Percentiles rank a stretch among this genome's conserved stretches.
These are phyloP conservation scores for Caenorhabditis plicata DNA, from an alignment of 2,888 invertebrate species.

Conservation along the genomic window DNA sequence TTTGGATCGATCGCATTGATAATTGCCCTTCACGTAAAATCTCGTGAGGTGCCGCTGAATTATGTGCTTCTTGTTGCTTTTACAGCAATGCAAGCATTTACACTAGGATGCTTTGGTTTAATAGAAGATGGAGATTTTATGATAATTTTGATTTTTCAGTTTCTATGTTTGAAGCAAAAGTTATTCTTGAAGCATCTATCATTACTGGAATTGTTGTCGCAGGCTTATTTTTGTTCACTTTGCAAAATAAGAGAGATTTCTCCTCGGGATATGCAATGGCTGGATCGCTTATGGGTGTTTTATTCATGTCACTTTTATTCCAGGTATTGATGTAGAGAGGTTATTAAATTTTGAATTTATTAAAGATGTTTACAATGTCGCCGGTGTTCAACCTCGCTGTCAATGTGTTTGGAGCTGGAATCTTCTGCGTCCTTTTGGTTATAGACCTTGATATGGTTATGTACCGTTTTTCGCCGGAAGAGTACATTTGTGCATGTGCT, in stretches of 20 bases:
- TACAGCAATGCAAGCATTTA: slow-evolving; percentile 80
- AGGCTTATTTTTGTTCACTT: slow-evolving; percentile 79
- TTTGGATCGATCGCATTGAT: slow-evolving; percentile 73
- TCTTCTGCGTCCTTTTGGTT: slow-evolving; percentile 81
- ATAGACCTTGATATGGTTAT: slow-evolving; percentile 78
- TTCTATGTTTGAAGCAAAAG: slow-evolving; percentile 77
- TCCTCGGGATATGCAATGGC: slow-evolving; percentile 73
- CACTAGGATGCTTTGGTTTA: slow-evolving; percentile 75
- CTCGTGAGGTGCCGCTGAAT: slow-evolving; percentile 79
- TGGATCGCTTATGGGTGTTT: slow-evolving; percentile 68
- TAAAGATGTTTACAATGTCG: slow-evolving; percentile 77
- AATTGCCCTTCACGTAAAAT: slow-evolving; percentile 76
- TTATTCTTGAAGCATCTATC: slow-evolving; percentile 79
- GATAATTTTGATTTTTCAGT: slow-evolving; percentile 70
- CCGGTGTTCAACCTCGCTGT: slow-evolving; percentile 75
- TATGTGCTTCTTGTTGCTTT: slow-evolving; percentile 77
- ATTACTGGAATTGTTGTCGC: slow-evolving; percentile 72
- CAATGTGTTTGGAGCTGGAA: slow-evolving; percentile 74
- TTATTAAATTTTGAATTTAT: background rate
- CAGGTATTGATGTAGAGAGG: slow-evolving; percentile 65
- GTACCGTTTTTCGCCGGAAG: slow-evolving; percentile 73
- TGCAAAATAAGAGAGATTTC: slow-evolving; percentile 83
- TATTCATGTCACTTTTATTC: slow-evolving; percentile 76
- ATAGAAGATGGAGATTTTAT: background rate
- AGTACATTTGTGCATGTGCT: slow-evolving; percentile 83